A percentile compares a stretch with the other conserved stretches of the same genome.
Conservation (phyloP, 2,113 vertebrate species). For the Prinia subflava region DNA sequence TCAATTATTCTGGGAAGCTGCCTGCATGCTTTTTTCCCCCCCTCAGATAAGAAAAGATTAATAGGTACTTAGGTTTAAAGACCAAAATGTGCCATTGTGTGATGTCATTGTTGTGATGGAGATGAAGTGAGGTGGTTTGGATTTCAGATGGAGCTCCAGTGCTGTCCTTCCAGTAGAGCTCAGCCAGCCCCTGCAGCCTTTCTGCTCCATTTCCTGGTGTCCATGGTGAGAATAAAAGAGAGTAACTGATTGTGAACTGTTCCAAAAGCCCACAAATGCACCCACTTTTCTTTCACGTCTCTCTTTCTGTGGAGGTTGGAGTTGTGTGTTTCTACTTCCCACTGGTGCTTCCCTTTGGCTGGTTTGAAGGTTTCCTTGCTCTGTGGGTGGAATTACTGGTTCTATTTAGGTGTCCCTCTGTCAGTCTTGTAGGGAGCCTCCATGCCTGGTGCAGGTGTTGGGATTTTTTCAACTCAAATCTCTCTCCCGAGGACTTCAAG, state of each 20-base stretch:
- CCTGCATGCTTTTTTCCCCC: neutral
- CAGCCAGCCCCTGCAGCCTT: neutral
- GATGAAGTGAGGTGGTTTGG: neutral
- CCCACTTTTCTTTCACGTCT: neutral
- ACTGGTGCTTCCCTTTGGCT: neutral
- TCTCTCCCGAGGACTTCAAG: neutral
- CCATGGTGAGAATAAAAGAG: neutral
- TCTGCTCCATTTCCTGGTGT: neutral
- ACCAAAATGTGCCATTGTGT: neutral
- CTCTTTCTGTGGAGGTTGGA: neutral
- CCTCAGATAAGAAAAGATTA: conserved; percentile 4
- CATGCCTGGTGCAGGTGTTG: neutral
- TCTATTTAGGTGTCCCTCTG: neutral
- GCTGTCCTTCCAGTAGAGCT: neutral
- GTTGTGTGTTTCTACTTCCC: neutral
- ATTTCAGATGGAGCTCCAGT: neutral
- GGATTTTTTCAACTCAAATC: neutral
- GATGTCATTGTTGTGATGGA: neutral
- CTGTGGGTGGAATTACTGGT: accelerated
- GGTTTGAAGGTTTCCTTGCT: neutral
- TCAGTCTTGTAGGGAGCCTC: neutral
- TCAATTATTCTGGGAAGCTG: conserved; percentile 48
- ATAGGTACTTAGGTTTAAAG: conserved; percentile 11
- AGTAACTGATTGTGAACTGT: neutral
- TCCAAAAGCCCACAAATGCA: neutral